phyloP scores from a whole-genome alignment of 2,888 invertebrate species.

The Physocephala rufipes region DNA sequence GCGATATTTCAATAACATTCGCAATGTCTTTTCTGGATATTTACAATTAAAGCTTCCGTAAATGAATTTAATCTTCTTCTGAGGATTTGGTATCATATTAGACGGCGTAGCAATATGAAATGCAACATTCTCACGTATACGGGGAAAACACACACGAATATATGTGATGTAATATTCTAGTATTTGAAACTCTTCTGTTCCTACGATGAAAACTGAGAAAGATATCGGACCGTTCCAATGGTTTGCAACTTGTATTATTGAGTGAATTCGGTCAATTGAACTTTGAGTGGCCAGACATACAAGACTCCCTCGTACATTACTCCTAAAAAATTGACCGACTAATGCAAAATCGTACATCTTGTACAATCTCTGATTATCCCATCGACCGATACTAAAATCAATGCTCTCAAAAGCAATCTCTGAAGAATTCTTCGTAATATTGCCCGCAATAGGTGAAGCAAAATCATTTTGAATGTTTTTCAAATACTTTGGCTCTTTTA shows the following conservation, averaged over 20 bases:
- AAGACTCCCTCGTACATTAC: slow-evolving; percentile 57
- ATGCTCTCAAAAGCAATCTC: slow-evolving; percentile 68
- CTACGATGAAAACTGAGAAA: slow-evolving; percentile 81
- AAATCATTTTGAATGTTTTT: neutral
- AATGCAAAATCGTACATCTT: slow-evolving; percentile 78
- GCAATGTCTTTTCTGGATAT: slow-evolving; percentile 73
- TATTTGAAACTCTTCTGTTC: slow-evolving; percentile 78
- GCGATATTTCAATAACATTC: slow-evolving; percentile 70
- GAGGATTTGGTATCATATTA: slow-evolving; percentile 52
- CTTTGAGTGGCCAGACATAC: slow-evolving; percentile 87
- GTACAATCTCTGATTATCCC: slow-evolving; percentile 77
- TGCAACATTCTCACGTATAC: slow-evolving; percentile 76
- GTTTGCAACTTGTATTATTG: slow-evolving; percentile 79
- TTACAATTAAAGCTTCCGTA: slow-evolving; percentile 70
- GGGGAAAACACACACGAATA: slow-evolving; percentile 77
- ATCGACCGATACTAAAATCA: slow-evolving; percentile 76
- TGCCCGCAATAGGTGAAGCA: neutral
- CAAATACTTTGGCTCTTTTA: slow-evolving; percentile 36
- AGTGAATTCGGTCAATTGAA: slow-evolving; percentile 82
- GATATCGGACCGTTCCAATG: slow-evolving; percentile 90
- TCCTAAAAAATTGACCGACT: slow-evolving; percentile 72
- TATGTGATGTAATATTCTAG: slow-evolving; percentile 79
- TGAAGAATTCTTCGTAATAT: slow-evolving; percentile 1
- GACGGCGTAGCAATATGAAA: slow-evolving; percentile 80
- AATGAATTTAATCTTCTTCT: slow-evolving; percentile 29